phyloP scores from a whole-genome alignment of 1,140 invertebrate species.

The Tetramorium parvispinum region DNA sequence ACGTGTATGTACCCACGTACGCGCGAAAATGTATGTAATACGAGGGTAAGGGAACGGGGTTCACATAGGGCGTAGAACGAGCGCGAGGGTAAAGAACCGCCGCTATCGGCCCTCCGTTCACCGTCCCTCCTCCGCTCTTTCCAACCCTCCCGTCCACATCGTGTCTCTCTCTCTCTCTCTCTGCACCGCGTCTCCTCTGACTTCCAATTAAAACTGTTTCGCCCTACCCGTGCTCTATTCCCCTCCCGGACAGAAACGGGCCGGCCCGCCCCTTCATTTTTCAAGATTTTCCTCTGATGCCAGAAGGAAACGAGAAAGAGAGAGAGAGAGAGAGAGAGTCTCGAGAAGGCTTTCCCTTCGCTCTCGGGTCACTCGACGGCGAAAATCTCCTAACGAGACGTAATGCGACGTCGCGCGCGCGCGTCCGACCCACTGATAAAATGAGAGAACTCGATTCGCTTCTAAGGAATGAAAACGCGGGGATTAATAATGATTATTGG shows the following conservation, averaged over 20 bases:
- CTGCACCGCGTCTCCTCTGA: constrained; percentile 45
- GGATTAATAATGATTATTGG: constrained; percentile 52
- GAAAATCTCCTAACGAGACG: constrained; percentile 72
- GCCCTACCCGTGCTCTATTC: constrained; percentile 57
- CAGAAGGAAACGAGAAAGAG: constrained; percentile 40
- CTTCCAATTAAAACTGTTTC: constrained; percentile 81
- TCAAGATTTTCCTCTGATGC: constrained; percentile 74
- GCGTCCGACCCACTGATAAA: constrained; percentile 13
- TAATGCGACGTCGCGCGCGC: constrained; percentile 24
- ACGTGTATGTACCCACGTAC: constrained; percentile 27
- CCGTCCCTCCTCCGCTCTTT: neutral
- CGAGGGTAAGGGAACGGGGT: constrained; percentile 37
- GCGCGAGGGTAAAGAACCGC: constrained; percentile 66
- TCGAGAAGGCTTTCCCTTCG: constrained; percentile 50
- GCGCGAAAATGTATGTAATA: constrained; percentile 67
- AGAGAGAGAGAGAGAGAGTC: neutral
- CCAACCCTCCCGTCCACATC: neutral
- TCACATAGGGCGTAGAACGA: constrained; percentile 56
- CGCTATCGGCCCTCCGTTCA: constrained; percentile 52
- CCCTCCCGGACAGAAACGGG: neutral
- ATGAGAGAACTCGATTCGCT: constrained; percentile 27
- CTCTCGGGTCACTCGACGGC: constrained; percentile 63
- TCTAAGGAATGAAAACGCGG: constrained; percentile 21
- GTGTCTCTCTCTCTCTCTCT: constrained; percentile 31
- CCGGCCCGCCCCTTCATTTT: constrained; percentile 69